Percentiles rank a stretch among this genome's conserved stretches.
Evolutionary conservation across 1,140 invertebrate species (phyloP).

Genomic region (Globodera rostochiensis): DNA sequence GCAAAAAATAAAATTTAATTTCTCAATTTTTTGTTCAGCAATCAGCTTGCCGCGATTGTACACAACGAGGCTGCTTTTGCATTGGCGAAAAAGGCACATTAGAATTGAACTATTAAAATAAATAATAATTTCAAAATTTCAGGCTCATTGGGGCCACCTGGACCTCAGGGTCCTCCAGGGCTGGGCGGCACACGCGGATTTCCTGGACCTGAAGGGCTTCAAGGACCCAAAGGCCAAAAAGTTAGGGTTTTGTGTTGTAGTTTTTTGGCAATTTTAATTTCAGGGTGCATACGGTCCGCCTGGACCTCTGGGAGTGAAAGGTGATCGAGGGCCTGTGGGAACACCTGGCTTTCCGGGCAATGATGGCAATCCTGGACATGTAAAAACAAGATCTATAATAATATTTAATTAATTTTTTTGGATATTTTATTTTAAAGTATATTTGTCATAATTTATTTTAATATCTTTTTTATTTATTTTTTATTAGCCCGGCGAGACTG

Average conservation of each 20-base stretch:
- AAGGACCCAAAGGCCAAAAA: slow-evolving; percentile 57
- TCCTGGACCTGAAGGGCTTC: slow-evolving; percentile 63
- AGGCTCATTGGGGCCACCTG: slow-evolving; percentile 57
- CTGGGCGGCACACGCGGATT: slow-evolving; percentile 60
- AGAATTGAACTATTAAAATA: not conserved
- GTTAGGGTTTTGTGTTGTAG: not conserved
- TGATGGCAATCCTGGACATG: slow-evolving; percentile 58
- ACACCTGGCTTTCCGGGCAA: slow-evolving; percentile 64
- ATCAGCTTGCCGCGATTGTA: slow-evolving; percentile 62
- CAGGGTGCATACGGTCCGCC: slow-evolving; percentile 57
- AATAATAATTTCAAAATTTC: not conserved
- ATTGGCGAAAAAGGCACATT: slow-evolving; percentile 61
- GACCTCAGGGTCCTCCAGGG: slow-evolving; percentile 63
- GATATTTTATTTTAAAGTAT: not conserved
- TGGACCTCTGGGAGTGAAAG: slow-evolving; percentile 55
- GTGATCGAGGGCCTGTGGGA: slow-evolving; percentile 58
- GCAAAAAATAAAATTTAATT: not conserved
- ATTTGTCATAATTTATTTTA: not conserved
- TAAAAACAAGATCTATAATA: not conserved
- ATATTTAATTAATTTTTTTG: too few species aligned
- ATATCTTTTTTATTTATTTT: not conserved
- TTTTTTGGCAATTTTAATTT: not conserved
- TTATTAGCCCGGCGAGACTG: slow-evolving; percentile 58
- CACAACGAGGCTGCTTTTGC: slow-evolving; percentile 64
- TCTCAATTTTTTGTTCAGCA: slow-evolving; percentile 43